Percentiles rank a stretch among this genome's conserved stretches.
Conservation (phyloP, 2,113 vertebrate species). For the Ginglymostoma cirratum region DNA sequence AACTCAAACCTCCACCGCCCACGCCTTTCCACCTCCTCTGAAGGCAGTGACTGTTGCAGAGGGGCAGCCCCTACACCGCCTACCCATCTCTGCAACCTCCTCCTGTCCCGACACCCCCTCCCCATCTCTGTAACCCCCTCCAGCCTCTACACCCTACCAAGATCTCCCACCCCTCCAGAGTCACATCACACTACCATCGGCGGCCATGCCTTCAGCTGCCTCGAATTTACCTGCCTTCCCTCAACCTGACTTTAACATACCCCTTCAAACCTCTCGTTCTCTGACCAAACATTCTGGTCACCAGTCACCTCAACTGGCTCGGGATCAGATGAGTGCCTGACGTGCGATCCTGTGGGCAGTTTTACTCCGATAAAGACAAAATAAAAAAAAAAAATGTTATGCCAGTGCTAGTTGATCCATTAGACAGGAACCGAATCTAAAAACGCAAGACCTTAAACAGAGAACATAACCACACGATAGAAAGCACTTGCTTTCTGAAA, state of each 20-base stretch:
- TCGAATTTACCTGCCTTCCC: background rate
- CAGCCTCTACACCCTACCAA: background rate
- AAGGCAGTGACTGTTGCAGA: too few species aligned
- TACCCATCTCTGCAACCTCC: too few species aligned
- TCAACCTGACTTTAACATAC: background rate
- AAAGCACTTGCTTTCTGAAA: too few species aligned
- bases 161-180: background rate
- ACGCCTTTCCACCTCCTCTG: too few species aligned
- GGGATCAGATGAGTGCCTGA: background rate
- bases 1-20: too few species aligned
- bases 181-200: background rate
- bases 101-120: too few species aligned
- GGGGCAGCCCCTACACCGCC: too few species aligned
- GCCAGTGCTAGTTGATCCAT: too few species aligned
- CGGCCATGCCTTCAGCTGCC: background rate
- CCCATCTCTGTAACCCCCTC: too few species aligned
- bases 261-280: background rate
- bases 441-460: background rate
- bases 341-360: background rate
- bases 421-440: background rate
- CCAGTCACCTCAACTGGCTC: background rate
- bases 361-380: background rate
- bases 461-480: too few species aligned
- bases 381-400: too few species aligned
- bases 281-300: background rate